Evolutionary conservation across 2,888 invertebrate species (phyloP), one percentile per base, ranked within the genome.

Genomic region (Melipona bicolor): DNA sequence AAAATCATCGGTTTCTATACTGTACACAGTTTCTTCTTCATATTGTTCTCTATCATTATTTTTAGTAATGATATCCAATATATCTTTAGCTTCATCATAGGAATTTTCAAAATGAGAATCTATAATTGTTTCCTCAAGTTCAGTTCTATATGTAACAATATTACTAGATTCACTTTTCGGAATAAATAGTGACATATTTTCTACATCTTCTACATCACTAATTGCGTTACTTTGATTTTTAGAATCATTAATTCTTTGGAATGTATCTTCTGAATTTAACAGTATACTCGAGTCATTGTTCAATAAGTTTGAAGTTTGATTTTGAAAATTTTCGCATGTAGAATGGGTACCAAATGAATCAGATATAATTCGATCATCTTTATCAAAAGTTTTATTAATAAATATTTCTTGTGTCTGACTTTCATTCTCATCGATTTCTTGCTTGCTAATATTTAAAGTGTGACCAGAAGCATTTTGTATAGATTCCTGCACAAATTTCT

Each of bases 81-180:
- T 91, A 43, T 91, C 90, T 27, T 91, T 88, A 56, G 90, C 88
- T 62, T 92, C 91, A 24, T 91, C 90, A 21, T 50, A 64, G 24
- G n/a, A 36, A 19, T 79, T 79, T 15, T 54, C 71, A 49, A 56
- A n/a, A 9, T 62, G 36, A 19, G 62, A 71, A 62, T 68, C 71
- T 27, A 36, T n/a, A 49, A 67, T 27, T 3, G 76, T 62, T 11
- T 88, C 80, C 15, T 82, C 64, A 24, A 82, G 50, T 49, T 72
- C 83, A 9, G 72, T 49, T 24, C 71, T 79, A n/a, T 70, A 49
- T n/a, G 49, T 27, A 24, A 89, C 87, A 13, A 91, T 83, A 76
- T 89, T 91, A 0, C 91, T 92, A 17, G 93, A 93, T 87, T 94
- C 93, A 3, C 89, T 88, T 74, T 84, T 88, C 0, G 93, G 92